Percentiles rank a stretch among this genome's conserved stretches.
Conservation (phyloP, 2,113 vertebrate species). For the Sinocyclocheilus anophthalmus region DNA sequence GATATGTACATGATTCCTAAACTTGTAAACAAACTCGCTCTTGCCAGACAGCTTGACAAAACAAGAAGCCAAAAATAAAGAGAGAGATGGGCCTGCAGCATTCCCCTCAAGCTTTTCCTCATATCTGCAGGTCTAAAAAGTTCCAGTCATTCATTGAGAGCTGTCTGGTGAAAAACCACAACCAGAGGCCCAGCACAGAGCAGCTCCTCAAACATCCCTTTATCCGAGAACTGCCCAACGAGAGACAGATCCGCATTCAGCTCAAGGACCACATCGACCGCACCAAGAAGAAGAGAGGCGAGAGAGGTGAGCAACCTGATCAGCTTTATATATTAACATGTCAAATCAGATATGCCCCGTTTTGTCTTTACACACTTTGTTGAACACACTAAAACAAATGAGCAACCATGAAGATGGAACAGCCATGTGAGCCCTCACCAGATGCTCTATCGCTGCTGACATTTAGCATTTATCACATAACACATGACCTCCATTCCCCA, state of each 20-base stretch:
- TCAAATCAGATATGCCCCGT: not conserved
- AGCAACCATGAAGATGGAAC: not conserved
- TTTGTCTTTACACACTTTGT: not conserved
- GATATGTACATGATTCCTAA: not conserved
- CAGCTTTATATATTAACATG: not conserved
- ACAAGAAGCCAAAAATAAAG: not conserved
- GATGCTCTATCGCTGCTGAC: constrained; percentile 9
- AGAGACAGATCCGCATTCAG: constrained; percentile 94
- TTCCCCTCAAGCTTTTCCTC: not conserved
- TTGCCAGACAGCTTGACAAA: not conserved
- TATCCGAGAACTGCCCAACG: constrained; percentile 89
- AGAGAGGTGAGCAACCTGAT: constrained; percentile 81
- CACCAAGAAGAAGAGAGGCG: constrained; percentile 94
- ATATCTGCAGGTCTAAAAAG: constrained; percentile 88
- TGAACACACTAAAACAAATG: not conserved
- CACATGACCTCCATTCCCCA: constrained; percentile 2
- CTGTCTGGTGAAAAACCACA: constrained; percentile 92
- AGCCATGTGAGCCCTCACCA: not conserved
- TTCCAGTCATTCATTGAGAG: constrained; percentile 96
- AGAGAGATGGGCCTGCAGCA: not conserved
- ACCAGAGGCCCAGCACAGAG: constrained; percentile 88
- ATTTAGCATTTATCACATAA: constrained; percentile 8
- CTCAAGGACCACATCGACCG: constrained; percentile 98
- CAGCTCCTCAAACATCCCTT: constrained; percentile 93
- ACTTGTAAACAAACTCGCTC: not conserved